Conservation (phyloP, 2,888 invertebrate genomes). For the Oxystoma pomonae region DNA sequence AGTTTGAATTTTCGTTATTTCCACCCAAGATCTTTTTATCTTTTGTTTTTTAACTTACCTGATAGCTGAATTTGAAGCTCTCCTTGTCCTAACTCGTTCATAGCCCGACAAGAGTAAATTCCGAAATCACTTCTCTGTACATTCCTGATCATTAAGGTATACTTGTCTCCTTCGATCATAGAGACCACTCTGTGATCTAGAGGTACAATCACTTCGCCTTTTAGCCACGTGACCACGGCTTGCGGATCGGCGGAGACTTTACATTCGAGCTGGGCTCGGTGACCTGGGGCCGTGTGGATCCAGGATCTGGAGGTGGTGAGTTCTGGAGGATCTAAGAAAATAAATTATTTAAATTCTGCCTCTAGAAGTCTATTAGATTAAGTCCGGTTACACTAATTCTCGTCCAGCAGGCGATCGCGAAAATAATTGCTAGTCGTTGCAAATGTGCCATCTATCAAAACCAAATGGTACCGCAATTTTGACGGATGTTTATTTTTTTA, state of each 20-base stretch:
- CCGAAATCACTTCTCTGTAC: slow-evolving; percentile 69
- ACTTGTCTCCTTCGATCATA: slow-evolving; percentile 49
- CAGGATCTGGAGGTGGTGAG: slow-evolving; percentile 60
- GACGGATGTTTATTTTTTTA: too few species aligned
- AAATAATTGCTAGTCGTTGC: too few species aligned
- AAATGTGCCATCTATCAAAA: too few species aligned
- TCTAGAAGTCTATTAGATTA: too few species aligned
- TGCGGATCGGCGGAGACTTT: slow-evolving; percentile 65
- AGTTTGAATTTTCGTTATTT: too few species aligned
- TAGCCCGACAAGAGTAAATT: slow-evolving; percentile 72
- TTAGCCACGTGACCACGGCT: slow-evolving; percentile 63
- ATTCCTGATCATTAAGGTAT: slow-evolving; percentile 64
- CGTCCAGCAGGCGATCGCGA: too few species aligned
- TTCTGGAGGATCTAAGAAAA: slow-evolving; percentile 67
- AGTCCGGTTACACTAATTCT: too few species aligned
- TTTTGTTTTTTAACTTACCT: too few species aligned
- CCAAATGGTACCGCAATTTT: too few species aligned
- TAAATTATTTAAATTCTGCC: neutral
- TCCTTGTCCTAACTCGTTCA: slow-evolving; percentile 68
- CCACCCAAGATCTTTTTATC: too few species aligned
- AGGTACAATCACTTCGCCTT: slow-evolving; percentile 57
- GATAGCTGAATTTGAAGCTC: slow-evolving; percentile 70
- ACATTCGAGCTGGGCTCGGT: slow-evolving; percentile 67
- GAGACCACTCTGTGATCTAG: slow-evolving; percentile 47
- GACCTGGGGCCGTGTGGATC: slow-evolving; percentile 71